Conservation (phyloP, 2,888 invertebrate species). For the Erebia palarica region DNA sequence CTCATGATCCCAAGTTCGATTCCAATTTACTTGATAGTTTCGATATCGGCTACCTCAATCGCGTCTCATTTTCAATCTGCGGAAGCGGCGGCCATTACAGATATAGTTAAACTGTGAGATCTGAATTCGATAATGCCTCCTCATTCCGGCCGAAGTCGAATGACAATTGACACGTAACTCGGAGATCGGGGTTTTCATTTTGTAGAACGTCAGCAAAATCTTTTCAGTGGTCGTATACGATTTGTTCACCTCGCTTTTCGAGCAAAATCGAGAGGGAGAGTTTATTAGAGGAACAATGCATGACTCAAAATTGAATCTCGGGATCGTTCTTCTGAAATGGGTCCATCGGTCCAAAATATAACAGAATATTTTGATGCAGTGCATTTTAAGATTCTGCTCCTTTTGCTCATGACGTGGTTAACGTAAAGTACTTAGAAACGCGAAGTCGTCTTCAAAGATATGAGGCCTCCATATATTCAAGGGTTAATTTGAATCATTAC, state of each 20-base stretch:
- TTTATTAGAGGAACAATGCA: background rate
- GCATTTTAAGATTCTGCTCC: background rate
- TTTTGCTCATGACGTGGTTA: background rate
- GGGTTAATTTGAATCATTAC: no score
- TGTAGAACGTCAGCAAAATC: constrained; percentile 17
- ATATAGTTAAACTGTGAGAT: constrained; percentile 45
- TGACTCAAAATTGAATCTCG: background rate
- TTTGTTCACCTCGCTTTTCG: background rate
- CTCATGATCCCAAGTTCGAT: constrained; percentile 23
- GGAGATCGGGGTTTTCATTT: constrained; percentile 20
- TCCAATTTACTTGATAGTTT: constrained; percentile 49
- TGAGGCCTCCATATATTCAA: no score
- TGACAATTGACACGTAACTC: constrained; percentile 38
- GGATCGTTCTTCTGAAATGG: background rate
- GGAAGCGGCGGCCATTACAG: constrained; percentile 40
- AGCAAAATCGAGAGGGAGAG: background rate
- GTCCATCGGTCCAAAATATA: background rate
- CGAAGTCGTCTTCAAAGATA: no score
- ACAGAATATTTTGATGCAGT: background rate
- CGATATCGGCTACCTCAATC: constrained; percentile 41
- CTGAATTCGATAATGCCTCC: constrained; percentile 44
- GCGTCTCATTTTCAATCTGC: constrained; percentile 42
- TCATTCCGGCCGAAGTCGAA: constrained; percentile 38
- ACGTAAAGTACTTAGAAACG: background rate
- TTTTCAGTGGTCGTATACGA: constrained; percentile 13